Evolutionary conservation across 1,140 invertebrate species (phyloP), one percentile per base, ranked within the genome.

Genomic region (Uloborus diversus): DNA sequence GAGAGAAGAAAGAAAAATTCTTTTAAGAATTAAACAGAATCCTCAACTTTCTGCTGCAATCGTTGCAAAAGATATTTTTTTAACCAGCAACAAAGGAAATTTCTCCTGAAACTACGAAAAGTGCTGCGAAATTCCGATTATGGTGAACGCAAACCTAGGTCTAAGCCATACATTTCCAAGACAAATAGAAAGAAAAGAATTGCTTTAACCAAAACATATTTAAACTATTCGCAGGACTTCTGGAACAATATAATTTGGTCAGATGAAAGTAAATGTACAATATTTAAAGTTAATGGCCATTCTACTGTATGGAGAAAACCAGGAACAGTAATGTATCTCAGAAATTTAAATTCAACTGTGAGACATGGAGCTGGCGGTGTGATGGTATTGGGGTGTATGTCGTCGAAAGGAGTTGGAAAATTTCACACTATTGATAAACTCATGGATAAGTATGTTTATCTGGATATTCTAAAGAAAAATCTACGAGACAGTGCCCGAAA

Each of bases 401-500:
- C 33, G 5, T 32, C 0, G 0, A 35, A 32, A n/a, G 62, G 61
- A 33, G n/a, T 68, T 13, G 78, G 79, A 4, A 2, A 71, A 4
- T 35, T 82, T 4, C 1, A n/a, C 2, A 51, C 47, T 20, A 75
- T 80, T 27, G 32, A 59, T 14, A 28, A 27, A 11, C 73, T 32
- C 23, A 81, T 82, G 69, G 51, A 27, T 23, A 56, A 11, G 9
- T n/a, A 32, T 32, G 14, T 32, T 3, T 75, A 82, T 14, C 33
- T 56, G 13, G 9, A 66, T 17, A 62, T 80, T 2, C 56, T 82
- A 13, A 80, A 81, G 81, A n/a, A 81, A 0, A 80, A 85, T 82
- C 49, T 83, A n/a, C 42, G 61, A 61, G 23, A 42, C 56, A 81
- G 82, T 79, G 82, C 82, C 25, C 14, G 37, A 42, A 83, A 84